phyloP scores from a whole-genome alignment of 2,113 vertebrate genomes.

The Machaerirhynchus nigripectus region DNA sequence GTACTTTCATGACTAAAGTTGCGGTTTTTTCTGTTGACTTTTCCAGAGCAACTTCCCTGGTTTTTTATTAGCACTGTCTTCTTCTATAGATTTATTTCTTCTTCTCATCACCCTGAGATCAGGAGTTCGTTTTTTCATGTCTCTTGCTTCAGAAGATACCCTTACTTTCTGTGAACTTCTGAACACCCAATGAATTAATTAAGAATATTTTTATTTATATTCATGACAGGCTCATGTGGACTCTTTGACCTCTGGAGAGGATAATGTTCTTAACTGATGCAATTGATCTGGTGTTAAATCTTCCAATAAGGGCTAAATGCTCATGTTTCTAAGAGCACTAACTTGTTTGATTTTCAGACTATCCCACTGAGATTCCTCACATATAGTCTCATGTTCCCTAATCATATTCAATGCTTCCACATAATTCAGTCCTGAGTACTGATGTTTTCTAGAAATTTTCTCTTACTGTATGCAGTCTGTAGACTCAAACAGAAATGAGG shows the following conservation, averaged over 20 bases:
- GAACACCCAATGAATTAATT: background rate
- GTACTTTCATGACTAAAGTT: background rate
- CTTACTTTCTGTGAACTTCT: background rate
- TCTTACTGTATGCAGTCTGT: background rate
- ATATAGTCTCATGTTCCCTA: conserved; percentile 54
- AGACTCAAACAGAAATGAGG: conserved; percentile 26
- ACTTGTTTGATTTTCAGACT: conserved; percentile 54
- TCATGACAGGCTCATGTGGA: background rate
- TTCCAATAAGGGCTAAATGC: background rate
- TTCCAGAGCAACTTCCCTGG: background rate
- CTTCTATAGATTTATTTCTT: background rate
- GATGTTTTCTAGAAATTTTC: conserved; percentile 39
- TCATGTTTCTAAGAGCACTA: background rate
- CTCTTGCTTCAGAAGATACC: background rate
- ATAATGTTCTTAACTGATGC: background rate
- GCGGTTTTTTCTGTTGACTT: background rate
- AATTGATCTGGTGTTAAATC: background rate
- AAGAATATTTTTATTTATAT: conserved; percentile 32
- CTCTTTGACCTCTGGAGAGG: background rate
- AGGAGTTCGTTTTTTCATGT: background rate
- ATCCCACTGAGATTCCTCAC: conserved; percentile 40
- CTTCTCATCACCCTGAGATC: background rate
- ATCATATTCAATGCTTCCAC: conserved; percentile 56
- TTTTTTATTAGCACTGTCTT: background rate
- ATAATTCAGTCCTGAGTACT: conserved; percentile 51